Conservation (phyloP, 2,113 vertebrate genomes). For the Eonycteris spelaea region DNA sequence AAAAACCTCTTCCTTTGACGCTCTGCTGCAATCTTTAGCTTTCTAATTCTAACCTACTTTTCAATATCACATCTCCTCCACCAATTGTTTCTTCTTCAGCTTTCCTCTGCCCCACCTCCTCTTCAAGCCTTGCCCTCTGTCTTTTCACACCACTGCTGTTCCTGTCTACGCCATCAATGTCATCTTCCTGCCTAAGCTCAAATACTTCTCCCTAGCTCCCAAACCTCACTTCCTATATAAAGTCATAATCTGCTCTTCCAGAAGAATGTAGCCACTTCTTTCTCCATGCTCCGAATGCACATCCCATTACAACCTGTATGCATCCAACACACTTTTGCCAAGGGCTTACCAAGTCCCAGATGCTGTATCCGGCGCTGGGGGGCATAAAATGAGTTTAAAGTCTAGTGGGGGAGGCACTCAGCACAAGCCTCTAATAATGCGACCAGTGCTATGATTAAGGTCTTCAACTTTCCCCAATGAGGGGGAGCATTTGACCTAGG, state of each 20-base stretch:
- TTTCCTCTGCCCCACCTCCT: not conserved
- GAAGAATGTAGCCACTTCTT: not conserved
- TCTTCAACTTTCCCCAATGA: not conserved
- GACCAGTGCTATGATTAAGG: not conserved
- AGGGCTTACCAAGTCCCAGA: not conserved
- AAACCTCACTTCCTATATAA: not conserved
- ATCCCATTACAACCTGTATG: not conserved
- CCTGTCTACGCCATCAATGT: not conserved
- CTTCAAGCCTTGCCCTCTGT: not conserved
- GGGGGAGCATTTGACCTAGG: not conserved
- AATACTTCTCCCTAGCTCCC: not conserved
- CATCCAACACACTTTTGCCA: not conserved
- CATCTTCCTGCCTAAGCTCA: not conserved
- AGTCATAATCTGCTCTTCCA: not conserved
- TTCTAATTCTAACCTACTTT: not conserved
- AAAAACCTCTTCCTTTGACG: not conserved
- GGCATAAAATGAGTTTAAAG: not conserved
- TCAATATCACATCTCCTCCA: accelerated
- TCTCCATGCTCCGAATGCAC: not conserved
- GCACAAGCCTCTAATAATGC: not conserved
- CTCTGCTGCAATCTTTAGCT: not conserved
- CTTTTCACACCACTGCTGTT: not conserved
- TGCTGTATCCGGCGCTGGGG: not conserved
- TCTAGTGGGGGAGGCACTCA: not conserved
- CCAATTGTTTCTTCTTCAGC: not conserved